Evolutionary conservation across 2,797 vertebrate species (phyloP).

Genomic region (Hypotaenidia philippensis): DNA sequence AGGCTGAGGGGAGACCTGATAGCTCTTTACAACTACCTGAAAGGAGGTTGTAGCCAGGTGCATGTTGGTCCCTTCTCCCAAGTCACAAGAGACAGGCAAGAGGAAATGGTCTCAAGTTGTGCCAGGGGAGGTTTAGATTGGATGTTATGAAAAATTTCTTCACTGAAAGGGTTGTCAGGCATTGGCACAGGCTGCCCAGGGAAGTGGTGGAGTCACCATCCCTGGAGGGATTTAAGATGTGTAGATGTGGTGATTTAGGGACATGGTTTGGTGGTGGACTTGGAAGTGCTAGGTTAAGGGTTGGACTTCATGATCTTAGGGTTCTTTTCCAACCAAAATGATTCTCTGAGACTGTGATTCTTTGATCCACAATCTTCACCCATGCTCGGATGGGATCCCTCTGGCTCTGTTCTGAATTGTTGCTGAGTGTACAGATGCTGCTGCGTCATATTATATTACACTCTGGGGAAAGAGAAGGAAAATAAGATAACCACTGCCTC

Average conservation of each 20-base stretch:
- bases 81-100: rapidly evolving
- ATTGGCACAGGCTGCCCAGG: not conserved
- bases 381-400: rapidly evolving
- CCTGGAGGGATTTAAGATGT: not conserved
- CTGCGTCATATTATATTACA: rapidly evolving
- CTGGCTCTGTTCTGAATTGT: not conserved
- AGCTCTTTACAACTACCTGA: rapidly evolving
- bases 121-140: not conserved
- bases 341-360: not conserved
- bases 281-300: not conserved
- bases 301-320: rapidly evolving
- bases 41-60: rapidly evolving
- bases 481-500: not conserved
- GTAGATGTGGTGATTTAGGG: rapidly evolving
- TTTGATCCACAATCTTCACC: not conserved
- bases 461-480: not conserved
- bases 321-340: not conserved
- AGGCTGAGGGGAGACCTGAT: not conserved
- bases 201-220: not conserved
- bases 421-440: not conserved
- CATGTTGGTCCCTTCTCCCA: rapidly evolving
- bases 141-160: not conserved
- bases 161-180: rapidly evolving
- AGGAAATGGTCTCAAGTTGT: not conserved
- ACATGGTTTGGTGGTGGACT: not conserved